A percentile compares a stretch with the other conserved stretches of the same genome.
Conservation (phyloP, 1,140 invertebrate species). For the Ceratosolen fusciceps region DNA sequence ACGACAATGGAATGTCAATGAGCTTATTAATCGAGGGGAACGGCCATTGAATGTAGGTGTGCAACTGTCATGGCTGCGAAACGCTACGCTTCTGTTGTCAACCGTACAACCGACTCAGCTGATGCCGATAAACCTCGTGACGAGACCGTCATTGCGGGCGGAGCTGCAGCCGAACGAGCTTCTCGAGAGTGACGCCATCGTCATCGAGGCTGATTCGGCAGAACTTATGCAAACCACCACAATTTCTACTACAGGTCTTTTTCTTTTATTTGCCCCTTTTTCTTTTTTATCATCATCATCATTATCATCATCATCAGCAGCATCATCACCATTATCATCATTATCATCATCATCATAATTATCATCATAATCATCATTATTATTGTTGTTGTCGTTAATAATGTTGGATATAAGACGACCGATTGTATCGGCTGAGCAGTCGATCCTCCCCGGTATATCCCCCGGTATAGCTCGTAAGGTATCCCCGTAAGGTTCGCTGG, state of each 20-base stretch:
- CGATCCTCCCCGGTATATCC: no score
- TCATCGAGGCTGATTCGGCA: constrained; percentile 64
- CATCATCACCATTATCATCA: no score
- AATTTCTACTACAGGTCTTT: constrained; percentile 46
- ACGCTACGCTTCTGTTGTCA: constrained; percentile 61
- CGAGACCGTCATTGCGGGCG: constrained; percentile 55
- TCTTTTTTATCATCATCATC: no score
- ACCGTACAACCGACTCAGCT: constrained; percentile 56
- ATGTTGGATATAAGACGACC: no score
- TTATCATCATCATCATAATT: no score
- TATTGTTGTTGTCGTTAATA: no score
- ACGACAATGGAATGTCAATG: no score
- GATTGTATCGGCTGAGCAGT: no score
- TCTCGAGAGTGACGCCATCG: constrained; percentile 63
- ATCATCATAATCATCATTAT: background rate
- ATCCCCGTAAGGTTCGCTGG: no score
- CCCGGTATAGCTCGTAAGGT: no score
- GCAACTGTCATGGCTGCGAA: constrained; percentile 66
- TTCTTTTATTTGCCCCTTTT: background rate
- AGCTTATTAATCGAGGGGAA: no score
- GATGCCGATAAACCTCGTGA: constrained; percentile 62
- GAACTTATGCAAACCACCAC: constrained; percentile 56
- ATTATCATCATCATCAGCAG: no score
- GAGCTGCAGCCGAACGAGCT: constrained; percentile 59
- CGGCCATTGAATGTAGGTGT: constrained; percentile 59